phyloP scores from a whole-genome alignment of 2,888 invertebrate species.

The Nemoura dubitans region DNA sequence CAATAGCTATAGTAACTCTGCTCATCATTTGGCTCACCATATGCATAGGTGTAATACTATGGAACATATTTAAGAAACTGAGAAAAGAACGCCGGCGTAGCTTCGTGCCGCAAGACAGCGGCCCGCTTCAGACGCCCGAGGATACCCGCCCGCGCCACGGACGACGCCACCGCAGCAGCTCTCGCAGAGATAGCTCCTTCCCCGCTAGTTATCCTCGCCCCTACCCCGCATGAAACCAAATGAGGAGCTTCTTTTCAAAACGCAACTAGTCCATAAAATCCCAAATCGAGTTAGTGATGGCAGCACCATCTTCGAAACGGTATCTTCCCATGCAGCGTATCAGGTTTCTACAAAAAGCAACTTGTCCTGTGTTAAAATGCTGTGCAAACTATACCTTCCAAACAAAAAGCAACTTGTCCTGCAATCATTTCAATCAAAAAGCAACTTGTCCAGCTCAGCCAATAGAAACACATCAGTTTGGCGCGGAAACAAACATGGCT shows the following conservation, averaged over 20 bases:
- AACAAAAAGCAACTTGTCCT: background rate
- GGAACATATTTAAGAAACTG: too few relatives aligned
- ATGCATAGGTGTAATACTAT: too few relatives aligned
- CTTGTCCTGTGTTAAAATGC: background rate
- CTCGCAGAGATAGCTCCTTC: too few relatives aligned
- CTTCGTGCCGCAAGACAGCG: too few relatives aligned
- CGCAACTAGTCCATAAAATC: background rate
- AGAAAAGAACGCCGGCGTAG: too few relatives aligned
- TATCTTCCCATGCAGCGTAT: background rate
- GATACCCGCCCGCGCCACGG: too few relatives aligned
- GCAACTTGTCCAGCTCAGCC: background rate
- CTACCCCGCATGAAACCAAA: too few relatives aligned
- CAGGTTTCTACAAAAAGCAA: background rate
- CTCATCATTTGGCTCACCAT: too few relatives aligned
- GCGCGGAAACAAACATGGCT: background rate
- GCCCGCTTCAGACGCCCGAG: too few relatives aligned
- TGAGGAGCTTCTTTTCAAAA: slow-evolving; percentile 8
- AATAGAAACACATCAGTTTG: background rate
- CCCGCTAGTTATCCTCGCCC: too few relatives aligned
- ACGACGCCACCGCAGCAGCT: too few relatives aligned
- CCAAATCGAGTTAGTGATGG: background rate
- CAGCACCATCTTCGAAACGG: background rate
- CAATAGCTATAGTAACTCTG: too few relatives aligned
- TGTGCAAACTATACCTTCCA: background rate
- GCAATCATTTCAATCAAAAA: background rate